A percentile compares a stretch with the other conserved stretches of the same genome.
Evolutionary conservation across 2,888 invertebrate genomes (phyloP).

Genomic region (Druceiella hillmani): DNA sequence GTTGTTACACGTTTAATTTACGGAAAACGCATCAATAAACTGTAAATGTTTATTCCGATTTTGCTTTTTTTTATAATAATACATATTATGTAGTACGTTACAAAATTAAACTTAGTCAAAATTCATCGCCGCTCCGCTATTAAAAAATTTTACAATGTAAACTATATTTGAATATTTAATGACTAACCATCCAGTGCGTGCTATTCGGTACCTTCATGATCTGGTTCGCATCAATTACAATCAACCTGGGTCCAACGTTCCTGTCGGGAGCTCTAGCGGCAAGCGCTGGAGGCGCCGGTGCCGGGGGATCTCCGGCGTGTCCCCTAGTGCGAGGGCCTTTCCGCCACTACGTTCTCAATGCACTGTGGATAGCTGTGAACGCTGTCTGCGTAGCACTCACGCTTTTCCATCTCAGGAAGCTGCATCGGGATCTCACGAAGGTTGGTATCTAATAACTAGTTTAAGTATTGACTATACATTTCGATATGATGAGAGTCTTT

Average conservation of each 20-base stretch:
- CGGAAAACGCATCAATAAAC: too few species aligned
- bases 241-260: slow-evolving; percentile 85
- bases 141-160: too few species aligned
- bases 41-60: too few species aligned
- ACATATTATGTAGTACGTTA: too few species aligned
- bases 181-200: slow-evolving; percentile 69
- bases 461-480: too few species aligned
- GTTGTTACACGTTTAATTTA: too few species aligned
- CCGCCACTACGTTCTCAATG: slow-evolving; percentile 85
- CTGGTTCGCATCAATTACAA: slow-evolving; percentile 88
- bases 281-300: slow-evolving; percentile 69
- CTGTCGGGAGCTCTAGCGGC: slow-evolving; percentile 78
- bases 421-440: slow-evolving; percentile 77
- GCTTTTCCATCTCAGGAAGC: slow-evolving; percentile 74
- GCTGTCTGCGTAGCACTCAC: slow-evolving; percentile 80
- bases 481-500: too few species aligned
- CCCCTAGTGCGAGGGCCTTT: slow-evolving; percentile 83
- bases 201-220: slow-evolving; percentile 89
- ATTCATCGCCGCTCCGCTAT: too few species aligned
- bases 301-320: slow-evolving; percentile 69
- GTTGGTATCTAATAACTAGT: slow-evolving; percentile 33
- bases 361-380: slow-evolving; percentile 85
- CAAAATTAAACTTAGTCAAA: too few species aligned
- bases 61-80: too few species aligned
- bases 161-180: too few species aligned